Percentiles rank a stretch among this genome's conserved stretches.
Conservation (phyloP, 2,113 vertebrate species). For the Ursus arctos region DNA sequence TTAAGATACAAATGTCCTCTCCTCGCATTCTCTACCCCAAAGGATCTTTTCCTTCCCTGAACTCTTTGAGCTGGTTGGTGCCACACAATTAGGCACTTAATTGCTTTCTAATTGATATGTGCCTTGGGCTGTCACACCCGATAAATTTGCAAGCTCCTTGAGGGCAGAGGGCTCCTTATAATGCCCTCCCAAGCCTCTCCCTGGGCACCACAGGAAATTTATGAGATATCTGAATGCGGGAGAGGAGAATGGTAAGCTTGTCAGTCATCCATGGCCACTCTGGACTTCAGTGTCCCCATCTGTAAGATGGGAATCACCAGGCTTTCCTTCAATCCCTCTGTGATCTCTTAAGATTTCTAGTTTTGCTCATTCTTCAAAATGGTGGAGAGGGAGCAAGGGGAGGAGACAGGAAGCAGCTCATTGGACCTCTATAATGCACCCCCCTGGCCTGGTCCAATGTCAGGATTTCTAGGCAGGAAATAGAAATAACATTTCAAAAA, state of each 20-base stretch:
- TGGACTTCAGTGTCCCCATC: constrained; percentile 8
- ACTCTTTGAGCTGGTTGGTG: constrained; percentile 74
- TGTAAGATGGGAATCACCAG: neutral
- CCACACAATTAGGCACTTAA: constrained; percentile 82
- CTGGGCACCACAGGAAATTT: neutral
- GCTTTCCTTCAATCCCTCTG: neutral
- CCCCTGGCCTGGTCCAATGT: neutral
- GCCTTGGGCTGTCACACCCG: constrained; percentile 67
- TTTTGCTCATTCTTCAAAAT: neutral
- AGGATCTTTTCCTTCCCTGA: constrained; percentile 58
- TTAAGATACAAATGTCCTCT: neutral
- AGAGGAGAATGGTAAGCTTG: neutral
- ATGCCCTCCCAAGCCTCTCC: neutral
- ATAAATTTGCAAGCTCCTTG: constrained; percentile 60
- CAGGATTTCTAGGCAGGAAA: neutral
- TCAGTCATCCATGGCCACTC: neutral
- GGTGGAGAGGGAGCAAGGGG: neutral
- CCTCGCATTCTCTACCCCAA: neutral
- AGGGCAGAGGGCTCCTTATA: constrained; percentile 47
- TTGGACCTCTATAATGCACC: neutral
- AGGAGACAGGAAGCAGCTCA: neutral
- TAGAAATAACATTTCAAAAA: neutral
- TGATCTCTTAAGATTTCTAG: neutral
- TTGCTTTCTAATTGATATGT: constrained; percentile 78
- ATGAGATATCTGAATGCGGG: neutral